Evolutionary conservation across 2,113 vertebrate species (phyloP).

Genomic region (Calidris pugnax): DNA sequence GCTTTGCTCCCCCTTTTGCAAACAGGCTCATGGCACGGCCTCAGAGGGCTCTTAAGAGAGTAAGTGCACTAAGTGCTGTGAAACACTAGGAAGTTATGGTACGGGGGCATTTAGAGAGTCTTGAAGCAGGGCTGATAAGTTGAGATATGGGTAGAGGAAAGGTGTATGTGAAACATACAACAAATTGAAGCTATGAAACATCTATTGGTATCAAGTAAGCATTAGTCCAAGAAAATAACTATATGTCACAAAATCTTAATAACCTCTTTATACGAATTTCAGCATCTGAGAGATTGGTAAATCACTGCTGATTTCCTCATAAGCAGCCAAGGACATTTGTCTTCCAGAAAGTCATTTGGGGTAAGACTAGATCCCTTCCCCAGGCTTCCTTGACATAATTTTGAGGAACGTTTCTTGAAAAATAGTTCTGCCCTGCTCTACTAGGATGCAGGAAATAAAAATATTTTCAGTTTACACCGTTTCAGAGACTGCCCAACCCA

Average conservation of each 20-base stretch:
- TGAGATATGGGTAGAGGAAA: background rate
- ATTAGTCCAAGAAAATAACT: background rate
- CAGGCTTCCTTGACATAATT: background rate
- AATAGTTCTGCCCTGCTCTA: background rate
- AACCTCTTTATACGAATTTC: background rate
- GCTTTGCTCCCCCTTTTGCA: background rate
- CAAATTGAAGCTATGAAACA: background rate
- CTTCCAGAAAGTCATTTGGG: background rate
- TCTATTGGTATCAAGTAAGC: background rate
- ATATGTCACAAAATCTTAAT: background rate
- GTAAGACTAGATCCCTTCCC: background rate
- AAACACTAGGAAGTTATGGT: background rate
- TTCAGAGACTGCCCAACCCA: background rate
- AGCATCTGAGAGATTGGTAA: background rate
- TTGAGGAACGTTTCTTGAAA: background rate
- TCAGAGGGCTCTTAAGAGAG: accelerated
- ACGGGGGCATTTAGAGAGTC: background rate
- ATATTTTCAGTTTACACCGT: background rate
- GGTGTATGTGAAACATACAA: background rate
- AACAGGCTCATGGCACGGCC: background rate
- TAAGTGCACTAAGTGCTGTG: background rate
- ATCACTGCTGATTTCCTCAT: background rate
- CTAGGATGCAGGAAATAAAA: background rate
- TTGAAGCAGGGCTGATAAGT: background rate
- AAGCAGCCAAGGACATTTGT: background rate